These are phyloP conservation scores for Steatornis caripensis DNA, from an alignment of 2,113 vertebrate genomes.

Conservation along the genomic window DNA sequence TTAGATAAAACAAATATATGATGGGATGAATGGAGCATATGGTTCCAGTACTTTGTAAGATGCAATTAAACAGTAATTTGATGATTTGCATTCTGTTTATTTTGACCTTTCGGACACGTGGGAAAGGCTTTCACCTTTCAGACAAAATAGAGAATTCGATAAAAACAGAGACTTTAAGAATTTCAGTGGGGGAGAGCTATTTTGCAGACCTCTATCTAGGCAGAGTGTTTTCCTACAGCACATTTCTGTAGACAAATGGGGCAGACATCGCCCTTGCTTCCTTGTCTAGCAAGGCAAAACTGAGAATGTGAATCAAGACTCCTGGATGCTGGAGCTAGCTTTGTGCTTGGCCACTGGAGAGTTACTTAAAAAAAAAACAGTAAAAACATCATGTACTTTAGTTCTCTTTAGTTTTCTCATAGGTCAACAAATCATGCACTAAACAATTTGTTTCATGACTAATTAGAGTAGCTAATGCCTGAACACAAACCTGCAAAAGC, in stretches of 20 bases:
- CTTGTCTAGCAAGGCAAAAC: neutral
- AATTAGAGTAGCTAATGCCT: neutral
- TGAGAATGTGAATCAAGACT: neutral
- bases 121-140: neutral
- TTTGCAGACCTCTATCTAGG: neutral
- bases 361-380: neutral
- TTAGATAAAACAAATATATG: neutral
- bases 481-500: neutral
- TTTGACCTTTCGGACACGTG: neutral
- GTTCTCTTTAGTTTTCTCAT: neutral
- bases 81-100: neutral
- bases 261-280: neutral
- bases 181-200: neutral
- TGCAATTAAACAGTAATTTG: constrained; percentile 23
- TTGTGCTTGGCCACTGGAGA: neutral
- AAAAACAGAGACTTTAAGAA: neutral
- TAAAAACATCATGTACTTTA: neutral
- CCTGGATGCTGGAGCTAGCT: neutral
- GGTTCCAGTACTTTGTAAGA: neutral
- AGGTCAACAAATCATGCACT: neutral
- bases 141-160: neutral
- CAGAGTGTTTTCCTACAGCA: neutral
- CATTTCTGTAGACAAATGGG: neutral
- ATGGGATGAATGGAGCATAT: neutral
- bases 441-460: neutral